Evolutionary conservation across 2,113 vertebrate genomes (phyloP).

Genomic region (Onychostruthus taczanowskii): DNA sequence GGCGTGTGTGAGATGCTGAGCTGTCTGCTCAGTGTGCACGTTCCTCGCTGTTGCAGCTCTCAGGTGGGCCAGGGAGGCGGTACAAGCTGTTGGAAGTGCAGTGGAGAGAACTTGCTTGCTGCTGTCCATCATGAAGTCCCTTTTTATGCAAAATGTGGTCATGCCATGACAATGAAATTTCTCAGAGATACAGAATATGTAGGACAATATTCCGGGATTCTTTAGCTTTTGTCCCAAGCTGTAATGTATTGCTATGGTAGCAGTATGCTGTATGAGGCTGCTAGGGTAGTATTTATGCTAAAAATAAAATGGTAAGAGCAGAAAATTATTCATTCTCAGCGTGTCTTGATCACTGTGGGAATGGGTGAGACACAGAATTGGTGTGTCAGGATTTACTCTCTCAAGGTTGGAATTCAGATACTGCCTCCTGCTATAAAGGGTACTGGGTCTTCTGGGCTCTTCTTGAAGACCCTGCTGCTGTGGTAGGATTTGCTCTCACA

Average conservation of each 20-base stretch:
- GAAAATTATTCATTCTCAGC: neutral
- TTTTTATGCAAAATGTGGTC: neutral
- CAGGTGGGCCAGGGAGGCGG: neutral
- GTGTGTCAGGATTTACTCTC: neutral
- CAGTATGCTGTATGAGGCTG: constrained; percentile 1
- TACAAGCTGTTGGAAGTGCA: neutral
- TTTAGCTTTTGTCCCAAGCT: constrained; percentile 23
- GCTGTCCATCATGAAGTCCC: neutral
- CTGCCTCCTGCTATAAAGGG: neutral
- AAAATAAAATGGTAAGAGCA: constrained; percentile 45
- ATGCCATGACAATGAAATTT: neutral
- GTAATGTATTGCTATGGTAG: constrained; percentile 43
- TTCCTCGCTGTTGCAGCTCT: neutral
- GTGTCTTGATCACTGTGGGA: neutral
- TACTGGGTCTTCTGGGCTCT: neutral
- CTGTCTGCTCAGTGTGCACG: neutral
- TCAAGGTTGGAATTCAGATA: neutral
- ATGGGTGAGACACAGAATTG: neutral
- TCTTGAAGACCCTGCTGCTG: neutral
- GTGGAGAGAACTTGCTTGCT: neutral
- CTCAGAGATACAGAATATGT: neutral
- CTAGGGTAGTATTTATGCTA: constrained; percentile 14
- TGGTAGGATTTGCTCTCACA: neutral
- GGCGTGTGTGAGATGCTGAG: neutral
- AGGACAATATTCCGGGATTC: neutral